phyloP scores from a whole-genome alignment of 2,888 invertebrate genomes.

The Chrysolina americana region DNA sequence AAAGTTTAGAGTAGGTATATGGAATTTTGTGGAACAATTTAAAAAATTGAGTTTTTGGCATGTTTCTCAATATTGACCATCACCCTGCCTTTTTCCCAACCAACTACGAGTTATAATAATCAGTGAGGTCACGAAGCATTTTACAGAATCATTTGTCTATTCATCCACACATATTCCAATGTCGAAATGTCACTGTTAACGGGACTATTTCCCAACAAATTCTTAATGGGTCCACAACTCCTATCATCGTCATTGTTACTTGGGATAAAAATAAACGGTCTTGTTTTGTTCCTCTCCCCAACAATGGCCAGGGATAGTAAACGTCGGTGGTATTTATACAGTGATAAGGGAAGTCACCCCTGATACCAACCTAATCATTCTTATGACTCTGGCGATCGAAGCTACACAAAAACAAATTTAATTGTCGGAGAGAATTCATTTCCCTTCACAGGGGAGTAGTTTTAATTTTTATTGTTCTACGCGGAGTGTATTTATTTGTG shows the following conservation, averaged over 20 bases:
- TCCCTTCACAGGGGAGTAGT: slow-evolving; percentile 11
- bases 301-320: slow-evolving; percentile 47
- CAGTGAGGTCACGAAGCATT: too few relatives aligned
- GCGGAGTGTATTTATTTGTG: slow-evolving; percentile 18
- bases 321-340: slow-evolving; percentile 54
- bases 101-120: too few relatives aligned
- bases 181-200: not conserved
- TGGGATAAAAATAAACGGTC: slow-evolving; percentile 49
- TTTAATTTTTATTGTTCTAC: slow-evolving; percentile 26
- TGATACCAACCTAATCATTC: slow-evolving; percentile 43
- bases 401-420: slow-evolving; percentile 43
- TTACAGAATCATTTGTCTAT: too few relatives aligned
- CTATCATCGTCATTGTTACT: slow-evolving; percentile 39
- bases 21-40: too few relatives aligned
- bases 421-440: slow-evolving; percentile 39
- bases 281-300: slow-evolving; percentile 38
- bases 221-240: not conserved
- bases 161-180: too few relatives aligned
- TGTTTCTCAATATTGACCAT: too few relatives aligned
- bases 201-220: not conserved
- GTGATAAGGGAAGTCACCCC: slow-evolving; percentile 56
- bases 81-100: too few relatives aligned
- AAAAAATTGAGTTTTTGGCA: too few relatives aligned
- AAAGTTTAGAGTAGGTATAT: too few relatives aligned
- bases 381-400: slow-evolving; percentile 44